Conservation (phyloP, 2,888 invertebrate genomes). For the Phorcus lineatus region DNA sequence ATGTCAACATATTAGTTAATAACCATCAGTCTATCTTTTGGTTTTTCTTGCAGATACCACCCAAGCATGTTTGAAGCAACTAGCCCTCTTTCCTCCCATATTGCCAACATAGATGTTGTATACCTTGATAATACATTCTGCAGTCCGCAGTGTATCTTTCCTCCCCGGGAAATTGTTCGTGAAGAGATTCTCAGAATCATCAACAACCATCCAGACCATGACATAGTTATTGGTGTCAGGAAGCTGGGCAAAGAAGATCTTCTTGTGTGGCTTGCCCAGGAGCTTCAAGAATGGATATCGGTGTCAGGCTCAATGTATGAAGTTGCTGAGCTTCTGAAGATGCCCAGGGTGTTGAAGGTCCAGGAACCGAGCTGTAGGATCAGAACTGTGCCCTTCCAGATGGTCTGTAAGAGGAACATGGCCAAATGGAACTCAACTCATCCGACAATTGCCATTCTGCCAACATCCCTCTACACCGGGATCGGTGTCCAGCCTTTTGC, state of each 20-base stretch:
- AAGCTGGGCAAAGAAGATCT: slow-evolving; percentile 75
- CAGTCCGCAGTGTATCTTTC: slow-evolving; percentile 70
- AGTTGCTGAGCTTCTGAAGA: slow-evolving; percentile 55
- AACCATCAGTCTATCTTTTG: too few species aligned
- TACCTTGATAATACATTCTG: slow-evolving; percentile 77
- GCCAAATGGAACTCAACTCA: slow-evolving; percentile 50
- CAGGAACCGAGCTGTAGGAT: slow-evolving; percentile 54
- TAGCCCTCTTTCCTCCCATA: slow-evolving; percentile 6
- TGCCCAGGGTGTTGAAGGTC: slow-evolving; percentile 62
- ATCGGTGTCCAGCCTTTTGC: slow-evolving; percentile 56
- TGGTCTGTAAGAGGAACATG: slow-evolving; percentile 54
- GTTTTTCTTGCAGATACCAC: neutral
- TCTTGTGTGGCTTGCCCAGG: slow-evolving; percentile 67
- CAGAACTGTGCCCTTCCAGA: slow-evolving; percentile 60
- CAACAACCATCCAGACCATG: slow-evolving; percentile 58
- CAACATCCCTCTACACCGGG: slow-evolving; percentile 70
- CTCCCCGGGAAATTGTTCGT: slow-evolving; percentile 63
- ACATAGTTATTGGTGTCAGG: slow-evolving; percentile 70
- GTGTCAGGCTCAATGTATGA: slow-evolving; percentile 61
- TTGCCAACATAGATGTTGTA: slow-evolving; percentile 67
- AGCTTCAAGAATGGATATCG: slow-evolving; percentile 67
- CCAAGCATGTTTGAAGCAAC: slow-evolving; percentile 16
- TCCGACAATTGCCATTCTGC: slow-evolving; percentile 70
- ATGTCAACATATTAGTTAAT: too few species aligned
- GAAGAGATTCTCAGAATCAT: slow-evolving; percentile 69